phyloP scores from a whole-genome alignment of 2,113 vertebrate species.

The Acrocephalus kingi region DNA sequence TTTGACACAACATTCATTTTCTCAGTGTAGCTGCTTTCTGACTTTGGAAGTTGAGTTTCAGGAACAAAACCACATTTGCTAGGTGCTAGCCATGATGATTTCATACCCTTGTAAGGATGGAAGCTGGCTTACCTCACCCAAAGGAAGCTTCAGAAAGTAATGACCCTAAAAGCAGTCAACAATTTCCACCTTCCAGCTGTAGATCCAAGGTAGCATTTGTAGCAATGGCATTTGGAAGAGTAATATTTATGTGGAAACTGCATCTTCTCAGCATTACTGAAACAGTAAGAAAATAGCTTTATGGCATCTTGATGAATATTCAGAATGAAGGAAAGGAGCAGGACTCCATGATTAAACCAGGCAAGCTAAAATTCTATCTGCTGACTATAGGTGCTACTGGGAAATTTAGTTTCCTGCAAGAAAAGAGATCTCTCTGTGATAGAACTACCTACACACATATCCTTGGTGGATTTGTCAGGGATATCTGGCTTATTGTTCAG shows the following conservation, averaged over 20 bases:
- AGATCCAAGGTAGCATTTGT: background rate
- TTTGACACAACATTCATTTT: background rate
- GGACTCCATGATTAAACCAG: background rate
- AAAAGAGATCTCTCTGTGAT: background rate
- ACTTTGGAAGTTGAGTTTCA: background rate
- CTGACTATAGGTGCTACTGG: background rate
- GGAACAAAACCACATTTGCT: background rate
- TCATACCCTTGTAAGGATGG: background rate
- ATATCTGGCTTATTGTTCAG: background rate
- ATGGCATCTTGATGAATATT: background rate
- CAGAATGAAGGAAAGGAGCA: background rate
- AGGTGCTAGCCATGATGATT: rapidly evolving
- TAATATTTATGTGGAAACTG: background rate
- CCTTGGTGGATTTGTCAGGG: background rate
- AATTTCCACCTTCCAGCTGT: background rate
- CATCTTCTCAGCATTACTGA: background rate
- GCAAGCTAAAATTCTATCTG: background rate
- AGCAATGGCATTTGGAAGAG: background rate
- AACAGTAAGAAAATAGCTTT: background rate
- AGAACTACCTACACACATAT: background rate
- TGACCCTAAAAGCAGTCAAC: background rate
- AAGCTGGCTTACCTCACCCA: background rate
- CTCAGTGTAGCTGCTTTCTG: background rate
- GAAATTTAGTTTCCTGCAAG: background rate
- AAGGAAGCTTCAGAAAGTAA: background rate